Base-by-base conservation (phyloP, 2,888 invertebrate species). In the Heliconius erato region DNA sequence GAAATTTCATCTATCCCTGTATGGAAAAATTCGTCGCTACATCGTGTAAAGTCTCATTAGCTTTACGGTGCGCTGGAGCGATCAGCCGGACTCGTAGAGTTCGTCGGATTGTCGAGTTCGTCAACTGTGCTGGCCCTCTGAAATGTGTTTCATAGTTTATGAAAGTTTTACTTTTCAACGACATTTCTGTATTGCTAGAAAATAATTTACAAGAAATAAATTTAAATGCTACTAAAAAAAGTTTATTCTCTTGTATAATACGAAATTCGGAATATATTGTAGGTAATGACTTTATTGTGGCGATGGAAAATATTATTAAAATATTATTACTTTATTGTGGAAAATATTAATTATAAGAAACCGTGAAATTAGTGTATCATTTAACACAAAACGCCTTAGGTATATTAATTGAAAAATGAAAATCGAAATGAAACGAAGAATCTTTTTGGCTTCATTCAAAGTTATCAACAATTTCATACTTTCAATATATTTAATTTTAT, bases 31-130 rank as follows among this genome's bases (percentile, higher is more conserved):
- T 76, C 9, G 59, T 76, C 26, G 26, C 59, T 76, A 40, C 59
- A 35, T 76, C 59, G n/a, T 76, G 35, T 59, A 76, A 59, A 63
- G n/a, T 63, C 63, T 40, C 63, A 59, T 76, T 76, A 76, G 63
- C 63, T 65, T 76, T 76, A 14, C 35, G 63, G 76, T 76, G 76
- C 63, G 76, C 76, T 76, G 63, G 76, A 76, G 76, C 76, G 76
- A 26, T 76, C 76, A 76, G 76, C 19, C 19, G 59, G 63, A 35
- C 76, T 76, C 76, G 76, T n/a, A 40, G 76, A 40, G n/a, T n/a
- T 40, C 54, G 74, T 44, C 74, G 19, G 49, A 3, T n/a, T 54
- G 54, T 54, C 7, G 54, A 54, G 54, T 54, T 23, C 5, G 69
- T 32, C 40, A 2, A 71, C 44, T 71, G 4, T 44, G 26, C 26